These are phyloP conservation scores for Myzus persicae DNA, from an alignment of 1,140 invertebrate genomes.

Conservation along the genomic window DNA sequence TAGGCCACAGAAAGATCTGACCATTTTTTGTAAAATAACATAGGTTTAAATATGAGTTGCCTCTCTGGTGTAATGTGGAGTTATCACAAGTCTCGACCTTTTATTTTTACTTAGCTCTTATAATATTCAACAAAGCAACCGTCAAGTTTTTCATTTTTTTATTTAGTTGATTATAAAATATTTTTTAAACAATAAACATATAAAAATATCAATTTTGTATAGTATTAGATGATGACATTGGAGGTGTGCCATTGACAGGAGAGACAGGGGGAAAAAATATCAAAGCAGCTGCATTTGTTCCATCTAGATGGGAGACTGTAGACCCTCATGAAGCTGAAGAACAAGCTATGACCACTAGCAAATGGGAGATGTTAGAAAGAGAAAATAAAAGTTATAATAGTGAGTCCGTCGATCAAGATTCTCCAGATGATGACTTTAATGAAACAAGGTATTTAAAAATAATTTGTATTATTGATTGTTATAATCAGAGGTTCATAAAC, in stretches of 20 bases:
- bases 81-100: too few relatives aligned
- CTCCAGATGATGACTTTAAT: conserved; percentile 50
- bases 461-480: neutral
- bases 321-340: conserved; percentile 86
- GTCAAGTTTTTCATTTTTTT: neutral
- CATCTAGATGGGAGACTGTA: conserved; percentile 95
- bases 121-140: neutral
- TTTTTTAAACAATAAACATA: too few relatives aligned
- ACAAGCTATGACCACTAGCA: conserved; percentile 87
- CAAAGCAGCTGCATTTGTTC: conserved; percentile 76
- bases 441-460: conserved; percentile 42
- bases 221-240: conserved; percentile 77
- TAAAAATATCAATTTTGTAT: neutral
- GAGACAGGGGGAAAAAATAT: conserved; percentile 61
- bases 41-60: too few relatives aligned
- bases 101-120: too few relatives aligned
- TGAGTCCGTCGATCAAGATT: conserved; percentile 41
- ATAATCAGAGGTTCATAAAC: neutral
- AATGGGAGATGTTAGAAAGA: conserved; percentile 79
- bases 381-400: conserved; percentile 39
- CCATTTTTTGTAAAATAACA: too few relatives aligned
- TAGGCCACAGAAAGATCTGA: too few relatives aligned
- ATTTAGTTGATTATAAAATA: neutral
- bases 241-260: conserved; percentile 78
- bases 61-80: too few relatives aligned